phyloP scores from a whole-genome alignment of 2,888 invertebrate species.

The Platypus cylindrus region DNA sequence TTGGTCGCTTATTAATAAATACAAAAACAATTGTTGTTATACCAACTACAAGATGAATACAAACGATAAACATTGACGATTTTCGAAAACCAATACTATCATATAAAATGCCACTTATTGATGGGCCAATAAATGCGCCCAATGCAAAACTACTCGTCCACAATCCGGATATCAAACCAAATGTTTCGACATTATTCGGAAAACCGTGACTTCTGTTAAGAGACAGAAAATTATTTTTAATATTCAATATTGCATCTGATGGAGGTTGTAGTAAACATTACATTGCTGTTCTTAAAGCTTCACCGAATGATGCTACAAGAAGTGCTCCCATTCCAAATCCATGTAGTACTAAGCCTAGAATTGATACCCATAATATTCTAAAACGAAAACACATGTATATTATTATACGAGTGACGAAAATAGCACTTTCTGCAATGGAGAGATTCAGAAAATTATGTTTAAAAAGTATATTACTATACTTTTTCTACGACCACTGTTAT shows the following conservation, averaged over 20 bases:
- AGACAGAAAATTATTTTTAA: background rate
- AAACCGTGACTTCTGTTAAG: slow-evolving; percentile 58
- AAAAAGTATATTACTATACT: too few relatives aligned
- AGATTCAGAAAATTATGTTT: too few relatives aligned
- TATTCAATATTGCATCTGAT: background rate
- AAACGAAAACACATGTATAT: slow-evolving; percentile 21
- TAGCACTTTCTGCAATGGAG: too few relatives aligned
- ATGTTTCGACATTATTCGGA: slow-evolving; percentile 76
- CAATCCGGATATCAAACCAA: slow-evolving; percentile 77
- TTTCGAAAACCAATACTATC: slow-evolving; percentile 60
- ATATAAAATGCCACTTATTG: slow-evolving; percentile 58
- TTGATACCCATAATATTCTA: slow-evolving; percentile 53
- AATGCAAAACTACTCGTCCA: slow-evolving; percentile 86
- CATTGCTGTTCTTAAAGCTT: slow-evolving; percentile 69
- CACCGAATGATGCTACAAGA: slow-evolving; percentile 75
- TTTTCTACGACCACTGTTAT: too few relatives aligned
- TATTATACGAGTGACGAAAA: too few relatives aligned
- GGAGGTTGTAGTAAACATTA: slow-evolving; percentile 32
- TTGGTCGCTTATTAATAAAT: slow-evolving; percentile 25
- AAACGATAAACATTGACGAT: slow-evolving; percentile 58
- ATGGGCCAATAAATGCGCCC: slow-evolving; percentile 76
- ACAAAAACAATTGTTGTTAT: slow-evolving; percentile 35
- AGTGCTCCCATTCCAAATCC: slow-evolving; percentile 76
- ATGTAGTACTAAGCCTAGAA: slow-evolving; percentile 60
- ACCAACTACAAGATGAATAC: slow-evolving; percentile 51